Percentiles rank a stretch among this genome's conserved stretches.
phyloP scores from a whole-genome alignment of 2,888 invertebrate species.

The Agriopis aurantiaria region DNA sequence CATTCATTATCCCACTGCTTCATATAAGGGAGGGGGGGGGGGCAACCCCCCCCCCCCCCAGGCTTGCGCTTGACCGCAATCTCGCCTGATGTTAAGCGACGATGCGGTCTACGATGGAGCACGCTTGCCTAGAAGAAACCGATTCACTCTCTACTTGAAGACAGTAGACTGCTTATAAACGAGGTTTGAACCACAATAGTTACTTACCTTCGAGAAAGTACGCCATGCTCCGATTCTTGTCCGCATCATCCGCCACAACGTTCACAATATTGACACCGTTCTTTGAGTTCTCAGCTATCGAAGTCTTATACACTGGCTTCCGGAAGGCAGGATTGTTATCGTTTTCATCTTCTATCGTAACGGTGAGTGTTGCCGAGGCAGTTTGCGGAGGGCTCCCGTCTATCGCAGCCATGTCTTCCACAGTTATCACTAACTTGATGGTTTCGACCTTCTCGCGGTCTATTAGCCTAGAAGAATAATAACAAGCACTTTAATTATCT shows the following conservation, averaged over 20 bases:
- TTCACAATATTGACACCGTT: slow-evolving; percentile 92
- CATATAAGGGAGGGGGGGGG: no score
- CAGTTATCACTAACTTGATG: slow-evolving; percentile 91
- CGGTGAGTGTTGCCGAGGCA: slow-evolving; percentile 90
- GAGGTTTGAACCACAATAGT: no score
- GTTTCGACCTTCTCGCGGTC: slow-evolving; percentile 95
- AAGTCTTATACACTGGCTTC: slow-evolving; percentile 91
- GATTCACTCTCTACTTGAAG: no score
- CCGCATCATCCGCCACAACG: slow-evolving; percentile 94
- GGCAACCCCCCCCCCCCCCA: no score
- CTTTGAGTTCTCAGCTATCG: slow-evolving; percentile 95
- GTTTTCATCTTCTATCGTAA: slow-evolving; percentile 94
- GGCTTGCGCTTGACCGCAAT: no score
- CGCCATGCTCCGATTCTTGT: slow-evolving; percentile 93
- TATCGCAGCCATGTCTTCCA: slow-evolving; percentile 94
- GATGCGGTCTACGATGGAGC: no score
- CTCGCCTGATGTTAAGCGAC: no score
- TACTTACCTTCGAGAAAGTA: slow-evolving; percentile 90
- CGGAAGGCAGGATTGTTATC: slow-evolving; percentile 96
- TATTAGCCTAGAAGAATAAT: slow-evolving; percentile 81
- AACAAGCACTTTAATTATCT: background rate
- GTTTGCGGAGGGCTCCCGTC: slow-evolving; percentile 89
- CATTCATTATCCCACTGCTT: no score
- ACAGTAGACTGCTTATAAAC: no score
- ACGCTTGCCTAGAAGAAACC: no score